Conservation (phyloP, 2,797 vertebrate genomes). For the Rallus crepitans region DNA sequence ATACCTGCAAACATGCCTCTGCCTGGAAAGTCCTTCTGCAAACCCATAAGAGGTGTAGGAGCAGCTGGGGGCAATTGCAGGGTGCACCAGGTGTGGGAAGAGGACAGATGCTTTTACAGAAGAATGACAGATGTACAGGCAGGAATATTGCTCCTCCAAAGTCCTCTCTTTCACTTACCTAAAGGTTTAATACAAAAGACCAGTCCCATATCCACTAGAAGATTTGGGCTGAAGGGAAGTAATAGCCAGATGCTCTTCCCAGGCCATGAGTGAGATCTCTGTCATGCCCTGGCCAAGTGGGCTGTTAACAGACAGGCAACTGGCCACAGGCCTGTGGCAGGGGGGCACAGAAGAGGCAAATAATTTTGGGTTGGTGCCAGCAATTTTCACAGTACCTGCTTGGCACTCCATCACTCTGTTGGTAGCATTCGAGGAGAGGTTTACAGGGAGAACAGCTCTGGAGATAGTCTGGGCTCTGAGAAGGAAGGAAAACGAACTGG, state of each 20-base stretch:
- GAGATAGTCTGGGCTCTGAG: conserved; percentile 49
- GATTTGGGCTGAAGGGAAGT: neutral
- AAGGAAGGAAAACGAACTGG: conserved; percentile 42
- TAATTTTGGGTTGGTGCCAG: neutral
- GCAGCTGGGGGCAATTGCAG: neutral
- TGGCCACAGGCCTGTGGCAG: neutral
- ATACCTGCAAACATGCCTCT: neutral
- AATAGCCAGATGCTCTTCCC: neutral
- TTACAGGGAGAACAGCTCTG: conserved; percentile 28
- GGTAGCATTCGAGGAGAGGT: neutral
- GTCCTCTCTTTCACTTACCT: neutral
- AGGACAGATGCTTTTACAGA: neutral
- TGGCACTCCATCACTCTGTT: accelerated
- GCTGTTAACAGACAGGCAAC: neutral
- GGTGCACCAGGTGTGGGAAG: neutral
- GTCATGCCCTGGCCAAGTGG: neutral
- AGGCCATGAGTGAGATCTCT: neutral
- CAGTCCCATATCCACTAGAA: neutral
- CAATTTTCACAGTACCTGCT: neutral
- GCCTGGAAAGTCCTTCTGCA: neutral
- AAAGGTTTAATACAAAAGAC: neutral
- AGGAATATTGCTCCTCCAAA: neutral
- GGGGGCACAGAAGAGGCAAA: neutral
- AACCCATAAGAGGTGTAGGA: neutral
- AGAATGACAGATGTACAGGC: neutral